Conservation (phyloP, 2,113 vertebrate species). For the Lichenostomus cassidix region DNA sequence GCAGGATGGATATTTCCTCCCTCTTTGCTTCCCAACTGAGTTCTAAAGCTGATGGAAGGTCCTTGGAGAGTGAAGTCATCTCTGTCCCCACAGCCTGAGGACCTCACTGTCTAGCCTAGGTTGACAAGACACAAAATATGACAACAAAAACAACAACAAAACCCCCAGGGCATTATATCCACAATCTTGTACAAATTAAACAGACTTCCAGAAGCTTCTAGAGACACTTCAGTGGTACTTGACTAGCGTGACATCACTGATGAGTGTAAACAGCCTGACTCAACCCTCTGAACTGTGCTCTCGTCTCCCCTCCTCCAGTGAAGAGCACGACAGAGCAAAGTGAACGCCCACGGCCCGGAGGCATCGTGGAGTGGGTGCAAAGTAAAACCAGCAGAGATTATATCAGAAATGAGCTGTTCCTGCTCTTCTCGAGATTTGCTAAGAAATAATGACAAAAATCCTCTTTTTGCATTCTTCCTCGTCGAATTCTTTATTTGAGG, state of each 20-base stretch:
- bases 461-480: neutral
- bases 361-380: neutral
- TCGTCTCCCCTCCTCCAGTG: neutral
- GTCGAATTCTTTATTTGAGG: neutral
- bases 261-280: constrained; percentile 12
- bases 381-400: neutral
- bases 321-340: neutral
- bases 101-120: neutral
- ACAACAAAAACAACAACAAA: neutral
- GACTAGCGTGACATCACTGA: neutral
- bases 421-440: neutral
- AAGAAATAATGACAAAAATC: neutral
- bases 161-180: neutral
- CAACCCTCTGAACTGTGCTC: neutral
- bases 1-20: neutral
- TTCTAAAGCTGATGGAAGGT: neutral
- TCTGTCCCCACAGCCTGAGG: neutral
- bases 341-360: neutral
- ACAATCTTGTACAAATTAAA: neutral
- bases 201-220: constrained; percentile 32
- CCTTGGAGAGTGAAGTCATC: neutral
- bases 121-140: neutral
- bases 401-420: neutral
- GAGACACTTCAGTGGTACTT: neutral
- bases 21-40: neutral